Percentiles rank a stretch among this genome's conserved stretches.
These are phyloP conservation scores for Phyllopteryx taeniolatus DNA, from an alignment of 2,113 vertebrate species.

Conservation along the genomic window DNA sequence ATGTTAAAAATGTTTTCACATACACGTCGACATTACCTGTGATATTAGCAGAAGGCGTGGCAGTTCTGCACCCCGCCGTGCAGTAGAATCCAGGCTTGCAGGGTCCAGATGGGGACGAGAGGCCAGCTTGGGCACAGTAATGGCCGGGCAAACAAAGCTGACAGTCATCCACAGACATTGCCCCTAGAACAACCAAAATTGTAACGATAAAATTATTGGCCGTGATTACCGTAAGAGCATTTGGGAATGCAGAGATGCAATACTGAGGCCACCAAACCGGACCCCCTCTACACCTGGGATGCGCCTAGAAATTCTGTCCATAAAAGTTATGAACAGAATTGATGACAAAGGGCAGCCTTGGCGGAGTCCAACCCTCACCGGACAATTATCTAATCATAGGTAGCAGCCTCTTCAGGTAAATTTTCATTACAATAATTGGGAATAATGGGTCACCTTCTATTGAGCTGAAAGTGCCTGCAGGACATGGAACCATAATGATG, in stretches of 20 bases:
- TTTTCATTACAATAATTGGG: conserved; percentile 8
- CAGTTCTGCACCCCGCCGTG: conserved; percentile 61
- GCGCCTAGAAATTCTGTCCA: no score
- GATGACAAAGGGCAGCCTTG: background rate
- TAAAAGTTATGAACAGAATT: no score
- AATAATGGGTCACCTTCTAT: conserved; percentile 57
- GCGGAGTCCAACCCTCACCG: no score
- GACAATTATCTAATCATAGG: background rate
- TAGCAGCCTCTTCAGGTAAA: background rate
- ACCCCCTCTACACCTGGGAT: no score
- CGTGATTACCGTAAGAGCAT: background rate
- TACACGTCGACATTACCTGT: conserved; percentile 44
- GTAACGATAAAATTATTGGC: background rate
- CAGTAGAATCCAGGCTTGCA: conserved; percentile 81
- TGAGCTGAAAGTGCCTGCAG: conserved; percentile 76
- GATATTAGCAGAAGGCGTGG: conserved; percentile 61
- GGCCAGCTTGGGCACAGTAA: conserved; percentile 71
- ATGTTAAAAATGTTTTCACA: background rate
- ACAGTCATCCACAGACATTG: conserved; percentile 58
- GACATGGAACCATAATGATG: conserved; percentile 74
- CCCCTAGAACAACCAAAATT: conserved; percentile 53
- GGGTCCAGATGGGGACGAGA: conserved; percentile 72
- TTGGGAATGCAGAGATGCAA: no score
- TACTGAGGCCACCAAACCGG: no score
- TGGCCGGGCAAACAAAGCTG: conserved; percentile 67